These are phyloP conservation scores for Diachasma alloeum DNA, from an alignment of 1,140 invertebrate species.

Conservation along the genomic window DNA sequence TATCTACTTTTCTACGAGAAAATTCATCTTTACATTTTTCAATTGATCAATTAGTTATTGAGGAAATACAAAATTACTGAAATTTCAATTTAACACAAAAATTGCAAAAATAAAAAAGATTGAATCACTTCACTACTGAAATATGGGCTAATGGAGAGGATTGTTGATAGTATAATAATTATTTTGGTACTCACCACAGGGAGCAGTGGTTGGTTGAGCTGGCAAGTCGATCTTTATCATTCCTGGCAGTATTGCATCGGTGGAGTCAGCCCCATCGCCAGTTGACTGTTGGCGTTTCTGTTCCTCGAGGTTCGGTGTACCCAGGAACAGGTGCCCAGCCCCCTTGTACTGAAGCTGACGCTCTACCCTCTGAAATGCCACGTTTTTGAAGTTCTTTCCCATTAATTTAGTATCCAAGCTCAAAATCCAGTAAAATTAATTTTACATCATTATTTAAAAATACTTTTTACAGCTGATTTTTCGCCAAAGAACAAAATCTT, in stretches of 20 bases:
- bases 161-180: background rate
- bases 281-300: conserved; percentile 39
- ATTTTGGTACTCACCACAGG: conserved; percentile 43
- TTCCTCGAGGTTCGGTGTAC: conserved; percentile 34
- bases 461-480: background rate
- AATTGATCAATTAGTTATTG: no score
- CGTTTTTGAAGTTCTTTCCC: background rate
- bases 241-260: conserved; percentile 52
- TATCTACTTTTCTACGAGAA: no score
- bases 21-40: no score
- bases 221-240: conserved; percentile 52
- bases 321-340: conserved; percentile 62
- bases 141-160: background rate
- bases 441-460: no score
- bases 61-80: no score
- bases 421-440: background rate
- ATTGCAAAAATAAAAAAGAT: background rate
- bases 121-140: background rate
- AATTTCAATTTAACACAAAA: no score
- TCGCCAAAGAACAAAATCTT: conserved; percentile 5
- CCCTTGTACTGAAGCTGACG: conserved; percentile 76
- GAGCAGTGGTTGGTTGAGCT: conserved; percentile 42
- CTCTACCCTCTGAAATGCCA: conserved; percentile 71
- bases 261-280: conserved; percentile 34
- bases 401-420: background rate